phyloP scores from a whole-genome alignment of 2,888 invertebrate species.

The Drosophila dives region DNA sequence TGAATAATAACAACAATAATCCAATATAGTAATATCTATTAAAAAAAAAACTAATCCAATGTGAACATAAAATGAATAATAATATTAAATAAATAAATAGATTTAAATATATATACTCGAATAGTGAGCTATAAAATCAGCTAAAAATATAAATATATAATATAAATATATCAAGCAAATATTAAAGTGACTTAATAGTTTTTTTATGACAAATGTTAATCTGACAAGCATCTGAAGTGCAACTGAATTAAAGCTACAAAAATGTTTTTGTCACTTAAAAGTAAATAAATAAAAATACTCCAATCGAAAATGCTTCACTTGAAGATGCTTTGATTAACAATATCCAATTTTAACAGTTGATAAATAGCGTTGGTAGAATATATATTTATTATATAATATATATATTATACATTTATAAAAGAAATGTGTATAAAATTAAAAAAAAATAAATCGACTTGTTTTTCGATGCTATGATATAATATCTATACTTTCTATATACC shows the following conservation, averaged over 20 bases:
- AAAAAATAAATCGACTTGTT: background rate
- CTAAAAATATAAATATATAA: background rate
- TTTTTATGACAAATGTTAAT: slow-evolving; percentile 1
- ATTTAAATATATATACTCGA: background rate
- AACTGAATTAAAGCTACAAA: background rate
- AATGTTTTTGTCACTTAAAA: background rate
- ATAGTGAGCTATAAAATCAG: background rate
- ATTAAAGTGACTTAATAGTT: too few relatives aligned
- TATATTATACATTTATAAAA: too few relatives aligned
- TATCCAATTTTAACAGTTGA: background rate
- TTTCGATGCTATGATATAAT: background rate
- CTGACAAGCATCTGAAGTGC: background rate
- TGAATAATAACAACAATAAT: too few relatives aligned
- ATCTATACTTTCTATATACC: background rate
- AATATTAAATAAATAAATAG: background rate
- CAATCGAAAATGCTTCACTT: background rate
- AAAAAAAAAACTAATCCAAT: background rate
- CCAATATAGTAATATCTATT: background rate
- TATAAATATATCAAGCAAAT: background rate
- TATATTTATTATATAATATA: too few relatives aligned
- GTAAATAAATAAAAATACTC: background rate
- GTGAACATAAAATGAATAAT: background rate
- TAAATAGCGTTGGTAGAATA: background rate
- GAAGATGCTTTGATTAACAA: too few relatives aligned
- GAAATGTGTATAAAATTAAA: background rate